Evolutionary conservation across 2,797 vertebrate genomes (phyloP), one percentile per base, ranked within the genome.

Genomic region (Denticeps clupeoides): DNA sequence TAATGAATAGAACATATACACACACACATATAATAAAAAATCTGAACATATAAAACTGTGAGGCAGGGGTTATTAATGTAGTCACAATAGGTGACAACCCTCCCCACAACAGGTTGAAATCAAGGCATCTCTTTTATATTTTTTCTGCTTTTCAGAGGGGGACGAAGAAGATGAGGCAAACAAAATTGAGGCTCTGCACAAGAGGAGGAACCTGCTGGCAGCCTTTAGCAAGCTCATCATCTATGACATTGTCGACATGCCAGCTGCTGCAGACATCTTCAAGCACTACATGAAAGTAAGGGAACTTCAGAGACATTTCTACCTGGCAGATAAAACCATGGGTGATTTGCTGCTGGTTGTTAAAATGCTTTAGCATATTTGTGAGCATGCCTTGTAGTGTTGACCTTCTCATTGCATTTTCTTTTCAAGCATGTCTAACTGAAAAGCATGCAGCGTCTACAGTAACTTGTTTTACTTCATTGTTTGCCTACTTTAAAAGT

Each of bases 221-320:
- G 92, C 93, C 52, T 99, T 99, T 70, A 91, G 94, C 80, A 99
- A 99, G 71, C 89, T 99, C 67, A 97, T 99, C 55, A 97, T 99
- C 68, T 99, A 90, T 32, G 93, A 99, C 68, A 97, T 99, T 25
- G 92, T 98, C n/a, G 95, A 99, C 74, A 98, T 99, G 95, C 90
- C 93, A 1, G 90, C 95, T 45, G 95, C 93, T 51, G 95, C 95
- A 2, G 95, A 99, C 75, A 99, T 99, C 79, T 98, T 99, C 79
- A 99, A 98, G 68, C 95, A 99, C 81, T 98, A 98, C 80, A 99
- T 99, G 95, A 99, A 99, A 93, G 95, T 99, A 77, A 55, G 46
- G 28, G 23, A 13, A n/a, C 40, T 3, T 22, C 3, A 3, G 18
- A 12, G 19, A 19, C 15, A n/a, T 8, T 4, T 5, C 18, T 21